Base-by-base conservation (phyloP, 2,113 vertebrate species). In the Plotosus lineatus region DNA sequence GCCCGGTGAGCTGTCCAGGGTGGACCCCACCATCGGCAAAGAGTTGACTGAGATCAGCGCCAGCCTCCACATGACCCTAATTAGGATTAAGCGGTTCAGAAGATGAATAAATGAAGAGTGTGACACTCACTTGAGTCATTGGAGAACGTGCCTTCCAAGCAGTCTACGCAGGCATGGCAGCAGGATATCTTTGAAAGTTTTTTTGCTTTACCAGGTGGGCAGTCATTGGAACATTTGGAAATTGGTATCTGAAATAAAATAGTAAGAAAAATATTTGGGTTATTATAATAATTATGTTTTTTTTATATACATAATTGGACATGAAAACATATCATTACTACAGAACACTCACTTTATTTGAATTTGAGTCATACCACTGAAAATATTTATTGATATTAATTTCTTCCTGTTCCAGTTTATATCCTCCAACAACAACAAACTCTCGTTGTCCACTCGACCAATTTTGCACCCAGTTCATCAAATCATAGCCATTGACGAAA, bases 401-500 rank as follows among this genome's bases (percentile, higher is more conserved):
- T 19, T 38, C 48, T 14, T 40, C 44, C 78, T 83, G 48, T 0
- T n/a, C 73, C 21, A 87, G 40, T 17, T 85, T 72, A 75, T 89
- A 92, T 40, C 28, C 26, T 26, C 90, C 89, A 74, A 89, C 80
- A 28, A 84, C 68, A 23, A 79, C 65, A 44, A 88, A 80, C 5
- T 66, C 1, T 65, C 81, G 78, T n/a, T 36, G 28, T 2, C 78
- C 63, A 56, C 66, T 81, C 3, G 75, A 38, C 21, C 9, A 63
- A 11, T 56, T 38, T 79, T 60, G 82, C 4, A 48, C 66, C 90
- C 89, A 91, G 63, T 87, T 73, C 14, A 89, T 79, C 48, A 91
- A 60, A 63, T 92, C 84, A 82, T 93, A 93, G 9, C 88, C 91
- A 42, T 83, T 89, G 6, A 81, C 46, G 36, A 89, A 88, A 76